Percentiles rank a stretch among this genome's conserved stretches.
Evolutionary conservation across 2,888 invertebrate genomes (phyloP).

Genomic region (Cantharis flavilabris): DNA sequence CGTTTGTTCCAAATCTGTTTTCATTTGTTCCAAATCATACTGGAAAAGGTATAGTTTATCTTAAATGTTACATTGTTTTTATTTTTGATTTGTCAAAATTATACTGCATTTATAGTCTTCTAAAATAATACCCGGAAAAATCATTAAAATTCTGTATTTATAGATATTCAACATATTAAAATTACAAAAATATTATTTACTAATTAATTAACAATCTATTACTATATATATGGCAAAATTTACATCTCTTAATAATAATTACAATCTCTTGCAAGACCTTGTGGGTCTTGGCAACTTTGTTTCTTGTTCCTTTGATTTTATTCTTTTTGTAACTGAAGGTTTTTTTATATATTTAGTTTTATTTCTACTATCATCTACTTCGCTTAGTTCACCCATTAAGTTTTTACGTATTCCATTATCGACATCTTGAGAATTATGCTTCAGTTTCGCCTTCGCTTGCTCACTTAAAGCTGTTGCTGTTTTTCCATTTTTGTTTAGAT

Average conservation of each 20-base stretch:
- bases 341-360: background rate
- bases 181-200: background rate
- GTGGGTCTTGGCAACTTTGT: background rate
- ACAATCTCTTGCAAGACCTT: background rate
- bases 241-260: background rate
- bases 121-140: too few relatives aligned
- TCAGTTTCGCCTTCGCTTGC: background rate
- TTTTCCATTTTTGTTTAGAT: background rate
- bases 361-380: conserved; percentile 2
- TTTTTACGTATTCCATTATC: conserved; percentile 16
- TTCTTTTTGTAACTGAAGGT: background rate
- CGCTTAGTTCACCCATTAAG: conserved; percentile 24
- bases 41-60: too few relatives aligned
- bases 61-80: too few relatives aligned
- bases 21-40: too few relatives aligned
- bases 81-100: too few relatives aligned
- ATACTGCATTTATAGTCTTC: too few relatives aligned
- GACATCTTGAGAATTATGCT: background rate
- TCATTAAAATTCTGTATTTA: background rate
- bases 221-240: background rate
- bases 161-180: background rate
- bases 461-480: background rate
- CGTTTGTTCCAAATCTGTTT: too few relatives aligned
- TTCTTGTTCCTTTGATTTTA: background rate
- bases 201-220: background rate